Percentiles rank a stretch among this genome's conserved stretches.
phyloP scores from a whole-genome alignment of 92 coral and sea anemone genomes.

The Pocillopora meandrina region DNA sequence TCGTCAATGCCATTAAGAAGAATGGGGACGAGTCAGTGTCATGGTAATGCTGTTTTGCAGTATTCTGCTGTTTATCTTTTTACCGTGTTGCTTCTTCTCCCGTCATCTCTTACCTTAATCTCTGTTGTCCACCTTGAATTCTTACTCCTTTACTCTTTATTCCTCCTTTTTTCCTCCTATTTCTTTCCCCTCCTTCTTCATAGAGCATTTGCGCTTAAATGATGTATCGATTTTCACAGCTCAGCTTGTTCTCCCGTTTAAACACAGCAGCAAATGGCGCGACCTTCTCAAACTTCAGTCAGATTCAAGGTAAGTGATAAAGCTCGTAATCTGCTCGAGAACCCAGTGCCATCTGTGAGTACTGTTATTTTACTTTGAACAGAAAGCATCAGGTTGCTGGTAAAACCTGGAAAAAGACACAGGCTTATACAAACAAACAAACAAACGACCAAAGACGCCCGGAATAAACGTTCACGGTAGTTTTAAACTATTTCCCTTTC shows the following conservation, averaged over 20 bases:
- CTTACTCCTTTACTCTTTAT: not conserved
- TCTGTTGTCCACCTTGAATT: not conserved
- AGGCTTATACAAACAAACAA: no score
- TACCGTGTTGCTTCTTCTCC: not conserved
- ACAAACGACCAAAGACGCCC: no score
- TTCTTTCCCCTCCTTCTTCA: not conserved
- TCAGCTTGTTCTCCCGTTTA: slow-evolving; percentile 75
- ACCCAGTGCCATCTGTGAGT: no score
- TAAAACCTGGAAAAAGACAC: no score
- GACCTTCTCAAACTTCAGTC: slow-evolving; percentile 69
- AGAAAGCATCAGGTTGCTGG: no score
- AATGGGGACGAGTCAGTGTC: not conserved
- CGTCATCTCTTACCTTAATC: not conserved
- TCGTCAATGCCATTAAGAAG: not conserved
- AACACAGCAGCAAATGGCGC: slow-evolving; percentile 64
- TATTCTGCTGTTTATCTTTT: not conserved
- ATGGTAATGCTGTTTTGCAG: not conserved
- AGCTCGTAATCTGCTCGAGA: not conserved
- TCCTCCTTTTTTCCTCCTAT: not conserved
- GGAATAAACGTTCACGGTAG: no score
- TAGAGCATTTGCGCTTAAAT: not conserved
- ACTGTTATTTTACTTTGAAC: no score
- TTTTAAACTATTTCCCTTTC: no score
- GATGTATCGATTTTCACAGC: slow-evolving; percentile 5
- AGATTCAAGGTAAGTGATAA: slow-evolving; percentile 55